These are phyloP conservation scores for Myocastor coypus DNA, from an alignment of 2,113 vertebrate species.

Conservation along the genomic window DNA sequence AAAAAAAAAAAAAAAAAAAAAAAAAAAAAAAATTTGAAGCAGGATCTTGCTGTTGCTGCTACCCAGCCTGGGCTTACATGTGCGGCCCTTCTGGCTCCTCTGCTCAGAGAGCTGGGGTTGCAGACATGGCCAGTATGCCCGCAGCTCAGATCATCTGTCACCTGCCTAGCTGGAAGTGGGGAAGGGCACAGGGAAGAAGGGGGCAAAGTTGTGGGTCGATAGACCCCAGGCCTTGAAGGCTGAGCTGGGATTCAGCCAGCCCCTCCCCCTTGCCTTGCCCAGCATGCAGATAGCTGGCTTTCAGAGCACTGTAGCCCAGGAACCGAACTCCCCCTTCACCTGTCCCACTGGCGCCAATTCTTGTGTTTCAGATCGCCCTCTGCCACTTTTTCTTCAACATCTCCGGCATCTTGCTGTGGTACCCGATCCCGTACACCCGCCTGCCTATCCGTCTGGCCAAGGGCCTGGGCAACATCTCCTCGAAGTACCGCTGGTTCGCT, in stretches of 20 bases:
- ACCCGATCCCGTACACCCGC: conserved; percentile 93
- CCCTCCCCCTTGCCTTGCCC: neutral
- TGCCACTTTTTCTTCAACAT: conserved; percentile 99
- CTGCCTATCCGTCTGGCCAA: conserved; percentile 94
- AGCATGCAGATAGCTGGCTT: neutral
- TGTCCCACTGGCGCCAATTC: neutral
- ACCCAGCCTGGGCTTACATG: neutral
- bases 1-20: no score
- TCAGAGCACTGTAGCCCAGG: no score
- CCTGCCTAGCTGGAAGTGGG: neutral
- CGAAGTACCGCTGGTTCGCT: conserved; percentile 97
- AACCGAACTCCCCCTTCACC: neutral
- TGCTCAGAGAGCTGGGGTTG: neutral
- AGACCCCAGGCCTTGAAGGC: neutral
- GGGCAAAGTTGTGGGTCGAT: neutral
- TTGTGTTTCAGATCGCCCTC: conserved; percentile 93
- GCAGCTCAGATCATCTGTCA: neutral
- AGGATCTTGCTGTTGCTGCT: neutral
- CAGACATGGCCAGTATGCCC: neutral
- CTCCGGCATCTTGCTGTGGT: conserved; percentile 96
- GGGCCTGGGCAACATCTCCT: conserved; percentile 91
- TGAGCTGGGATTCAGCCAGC: neutral
- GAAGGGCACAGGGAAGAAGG: neutral
- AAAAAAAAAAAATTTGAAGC: no score
- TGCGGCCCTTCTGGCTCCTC: neutral